These are phyloP conservation scores for Acridotheres tristis DNA, from an alignment of 2,797 vertebrate genomes.

Conservation along the genomic window DNA sequence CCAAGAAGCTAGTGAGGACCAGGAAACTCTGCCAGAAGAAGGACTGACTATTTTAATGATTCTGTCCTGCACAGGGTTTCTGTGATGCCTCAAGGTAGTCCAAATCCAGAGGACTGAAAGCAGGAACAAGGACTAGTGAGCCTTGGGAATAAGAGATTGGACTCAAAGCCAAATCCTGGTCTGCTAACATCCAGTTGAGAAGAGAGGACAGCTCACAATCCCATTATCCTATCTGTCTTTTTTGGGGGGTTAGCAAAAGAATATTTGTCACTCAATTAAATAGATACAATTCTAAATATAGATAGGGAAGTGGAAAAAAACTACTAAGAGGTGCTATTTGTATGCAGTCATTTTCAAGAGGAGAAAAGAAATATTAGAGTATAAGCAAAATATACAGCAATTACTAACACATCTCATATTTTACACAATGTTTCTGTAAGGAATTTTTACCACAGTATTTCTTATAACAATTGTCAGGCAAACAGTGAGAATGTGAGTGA, in stretches of 20 bases:
- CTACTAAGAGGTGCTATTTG: background rate
- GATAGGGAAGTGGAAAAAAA: background rate
- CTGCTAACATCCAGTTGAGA: background rate
- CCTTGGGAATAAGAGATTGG: background rate
- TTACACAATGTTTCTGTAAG: background rate
- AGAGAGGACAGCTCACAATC: background rate
- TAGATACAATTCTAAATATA: background rate
- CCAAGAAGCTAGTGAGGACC: background rate
- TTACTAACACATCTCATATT: background rate
- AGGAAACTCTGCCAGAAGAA: background rate
- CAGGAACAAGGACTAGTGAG: accelerated
- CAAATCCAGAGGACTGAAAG: background rate
- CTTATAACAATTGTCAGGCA: background rate
- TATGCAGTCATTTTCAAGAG: background rate
- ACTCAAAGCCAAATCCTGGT: background rate
- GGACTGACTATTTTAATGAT: background rate
- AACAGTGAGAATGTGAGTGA: background rate
- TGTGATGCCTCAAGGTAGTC: background rate
- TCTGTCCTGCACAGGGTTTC: background rate
- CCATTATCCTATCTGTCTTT: background rate
- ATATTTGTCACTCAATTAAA: background rate
- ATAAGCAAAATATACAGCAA: background rate
- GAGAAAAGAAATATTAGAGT: background rate
- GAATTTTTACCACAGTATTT: background rate
- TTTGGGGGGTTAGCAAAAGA: background rate